Evolutionary conservation across 2,888 invertebrate species (phyloP), one percentile per base, ranked within the genome.

Genomic region (Agonum fuliginosum): DNA sequence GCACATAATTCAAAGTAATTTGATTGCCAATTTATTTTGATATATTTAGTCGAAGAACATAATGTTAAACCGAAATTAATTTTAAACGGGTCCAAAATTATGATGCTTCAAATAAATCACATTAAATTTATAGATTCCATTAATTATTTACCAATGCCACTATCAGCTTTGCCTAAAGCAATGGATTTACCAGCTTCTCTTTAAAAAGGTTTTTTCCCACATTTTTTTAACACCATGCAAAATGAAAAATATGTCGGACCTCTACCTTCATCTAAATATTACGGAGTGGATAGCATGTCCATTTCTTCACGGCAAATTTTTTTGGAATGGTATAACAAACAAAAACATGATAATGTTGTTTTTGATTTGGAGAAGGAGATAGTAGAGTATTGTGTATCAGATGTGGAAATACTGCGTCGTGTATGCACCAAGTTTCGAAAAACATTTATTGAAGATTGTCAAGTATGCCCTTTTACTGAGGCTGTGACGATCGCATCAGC

Each of bases 331-430:
- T 43, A 43, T 12, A 43, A 43, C n/a, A n/a, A 43, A 43, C 43
- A 12, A 12, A n/a, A 6, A 6, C n/a, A 12, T 67, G n/a, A 79
- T n/a, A n/a, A n/a, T n/a, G n/a, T n/a, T n/a, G n/a, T n/a, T n/a
- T n/a, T 84, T 73, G 76, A 83, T 78, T 80, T 84, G 67, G 19
- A 80, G 69, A 75, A 80, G 19, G 83, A 84, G 58, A 22, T 85
- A 0, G 51, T 82, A 0, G 79, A 78, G 1, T 81, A 82, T 34
- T 82, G 81, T 54, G 19, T 79, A 5, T 58, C 58, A 5, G 80
- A 81, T 72, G 83, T 83, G n/a, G n/a, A n/a, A n/a, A n/a, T n/a
- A n/a, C n/a, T n/a, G 19, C 78, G 81, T 8, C 77, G 78, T 17
- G 81, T 82, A 0, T 84, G 82, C 71, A 10, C 81, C 19, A 81